These are phyloP conservation scores for Taenioides sp. DNA, from an alignment of 2,797 vertebrate genomes.

Conservation along the genomic window DNA sequence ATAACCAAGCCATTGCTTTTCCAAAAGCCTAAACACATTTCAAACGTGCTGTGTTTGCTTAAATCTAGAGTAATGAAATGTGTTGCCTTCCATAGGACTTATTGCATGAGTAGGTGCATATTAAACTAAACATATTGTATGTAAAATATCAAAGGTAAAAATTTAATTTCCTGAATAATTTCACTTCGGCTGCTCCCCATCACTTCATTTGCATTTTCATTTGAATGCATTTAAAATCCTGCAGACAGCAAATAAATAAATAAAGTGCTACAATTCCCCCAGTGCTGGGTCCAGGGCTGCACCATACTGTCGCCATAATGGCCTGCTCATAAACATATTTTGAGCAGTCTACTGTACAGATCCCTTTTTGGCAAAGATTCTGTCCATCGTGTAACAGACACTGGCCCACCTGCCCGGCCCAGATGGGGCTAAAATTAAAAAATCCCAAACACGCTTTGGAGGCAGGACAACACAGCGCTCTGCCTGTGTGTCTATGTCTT, in stretches of 20 bases:
- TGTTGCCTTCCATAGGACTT: conserved; percentile 1
- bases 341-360: conserved; percentile 71
- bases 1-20: background rate
- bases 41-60: background rate
- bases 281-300: conserved; percentile 48
- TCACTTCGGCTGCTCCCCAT: background rate
- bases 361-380: conserved; percentile 72
- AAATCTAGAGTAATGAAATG: background rate
- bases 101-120: conserved; percentile 4
- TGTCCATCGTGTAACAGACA: conserved; percentile 67
- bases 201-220: conserved; percentile 26
- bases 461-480: conserved; percentile 44
- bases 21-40: conserved; percentile 1
- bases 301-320: conserved; percentile 72
- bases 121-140: conserved; percentile 11
- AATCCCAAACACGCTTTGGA: conserved; percentile 73
- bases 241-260: conserved; percentile 55
- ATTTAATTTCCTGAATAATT: conserved; percentile 32
- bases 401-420: conserved; percentile 74
- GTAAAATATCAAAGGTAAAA: conserved; percentile 35
- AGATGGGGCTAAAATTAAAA: conserved; percentile 76
- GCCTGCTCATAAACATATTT: conserved; percentile 73
- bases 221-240: conserved; percentile 38
- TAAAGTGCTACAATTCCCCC: conserved; percentile 48
- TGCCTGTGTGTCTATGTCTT: conserved; percentile 11